Base-by-base conservation (phyloP, 2,888 invertebrate species). In the Lasioglossum malachurum region DNA sequence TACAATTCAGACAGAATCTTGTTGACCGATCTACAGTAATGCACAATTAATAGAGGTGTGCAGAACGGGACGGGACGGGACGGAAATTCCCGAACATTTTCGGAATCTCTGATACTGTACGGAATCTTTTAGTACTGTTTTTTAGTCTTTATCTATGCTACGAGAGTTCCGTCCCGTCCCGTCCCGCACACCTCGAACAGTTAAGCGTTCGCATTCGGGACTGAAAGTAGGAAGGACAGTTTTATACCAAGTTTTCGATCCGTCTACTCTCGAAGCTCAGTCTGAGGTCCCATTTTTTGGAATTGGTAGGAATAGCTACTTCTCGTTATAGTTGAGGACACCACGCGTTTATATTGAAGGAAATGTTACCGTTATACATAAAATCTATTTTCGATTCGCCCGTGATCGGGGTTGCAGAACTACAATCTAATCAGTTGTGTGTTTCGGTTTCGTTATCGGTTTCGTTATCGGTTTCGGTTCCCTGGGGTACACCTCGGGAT, bases 371-470 rank as follows among this genome's bases (percentile, higher is more conserved):
- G 64, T 64, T 31, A 8, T 27, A 14, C 60, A 0, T 27, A 5
- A 27, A 60, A 60, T 27, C 27, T 12, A 60, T 60, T 14, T 60
- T 60, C 19, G 16, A 64, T 64, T 19, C 31, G 16, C 19, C 8
- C 23, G 53, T 8, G 53, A 23, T 53, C 2, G 23, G 23, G 31
- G 19, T 19, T 35, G 19, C 23, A 4, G 4, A 71, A 4, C 0
- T 38, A 38, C 4, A n/a, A 69, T 19, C 19, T n/a, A n/a, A 38
- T 71, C 71, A n/a, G 14, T 41, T n/a, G n/a, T 14, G n/a, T n/a
- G n/a, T 41, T 71, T 69, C 69, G 69, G n/a, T 69, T 69, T 41
- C 71, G 71, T n/a, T 71, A 38, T 69, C 69, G 69, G n/a, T 69
- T 69, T 41, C 71, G 71, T n/a, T 71, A 38, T 38, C 41, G 71